Evolutionary conservation across 2,113 vertebrate genomes (phyloP), one percentile per base, ranked within the genome.

Genomic region (Poicephalus meyeri): DNA sequence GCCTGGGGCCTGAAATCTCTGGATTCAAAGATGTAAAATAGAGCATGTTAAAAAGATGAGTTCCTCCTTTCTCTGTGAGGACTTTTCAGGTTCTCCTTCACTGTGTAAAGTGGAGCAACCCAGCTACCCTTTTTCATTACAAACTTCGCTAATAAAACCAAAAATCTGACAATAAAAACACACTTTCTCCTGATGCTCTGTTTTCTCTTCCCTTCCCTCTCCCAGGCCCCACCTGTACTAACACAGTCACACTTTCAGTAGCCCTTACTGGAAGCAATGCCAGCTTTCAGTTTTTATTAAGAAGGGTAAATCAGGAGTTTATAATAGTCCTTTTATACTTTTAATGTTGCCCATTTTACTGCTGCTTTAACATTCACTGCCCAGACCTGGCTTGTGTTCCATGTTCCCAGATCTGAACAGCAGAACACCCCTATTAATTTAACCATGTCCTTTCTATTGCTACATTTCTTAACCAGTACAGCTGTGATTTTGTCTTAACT

Each of bases 251-350:
- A 92, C 88, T 95, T 95, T 95, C 92, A 95, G 91, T 84, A 91
- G 93, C 74, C 64, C 83, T 92, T 81, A 74, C 82, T 91, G 82
- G 82, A 95, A 92, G 94, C 78, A 97, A 83, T 94, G 91, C 81
- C 87, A 95, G 78, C 91, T 95, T 95, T 96, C 89, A 81, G 82
- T 76, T 95, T 95, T 95, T 95, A 96, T 95, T 95, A 97, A 96
- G 92, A 96, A 91, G 89, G 63, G 64, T 89, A 72, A 95, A 97
- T 91, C 86, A 93, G 83, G 83, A 95, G 89, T 95, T 97, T 95
- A 93, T 97, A 97, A 97, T 95, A 95, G 95, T 91, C 90, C 95
- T 97, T 97, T 97, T 96, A 97, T 97, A 95, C 94, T 97, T 96
- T 73, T 70, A 97, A 92, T 96, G 95, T 95, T 96, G 80, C 84